These are phyloP conservation scores for Crocuta crocuta DNA, from an alignment of 2,113 vertebrate genomes.

Conservation along the genomic window DNA sequence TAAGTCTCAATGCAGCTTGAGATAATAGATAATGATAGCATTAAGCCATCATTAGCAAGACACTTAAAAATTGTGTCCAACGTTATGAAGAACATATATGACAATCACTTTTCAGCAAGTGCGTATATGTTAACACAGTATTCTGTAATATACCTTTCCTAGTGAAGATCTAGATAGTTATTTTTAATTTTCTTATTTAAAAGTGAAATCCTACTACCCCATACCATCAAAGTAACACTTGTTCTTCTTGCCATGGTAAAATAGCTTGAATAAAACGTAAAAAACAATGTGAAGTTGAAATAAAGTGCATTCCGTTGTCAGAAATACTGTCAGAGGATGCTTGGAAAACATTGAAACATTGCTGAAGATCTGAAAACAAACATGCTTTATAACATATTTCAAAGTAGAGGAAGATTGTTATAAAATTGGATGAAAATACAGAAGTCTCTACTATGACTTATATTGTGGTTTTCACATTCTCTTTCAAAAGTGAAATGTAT, in stretches of 20 bases:
- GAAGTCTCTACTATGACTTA: background rate
- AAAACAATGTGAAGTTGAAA: background rate
- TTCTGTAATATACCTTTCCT: background rate
- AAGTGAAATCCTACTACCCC: background rate
- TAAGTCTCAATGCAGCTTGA: background rate
- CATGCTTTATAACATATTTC: background rate
- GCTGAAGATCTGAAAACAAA: background rate
- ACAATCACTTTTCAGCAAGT: background rate
- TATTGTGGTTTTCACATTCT: background rate
- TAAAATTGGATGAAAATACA: background rate
- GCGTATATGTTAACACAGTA: background rate
- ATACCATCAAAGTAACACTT: background rate
- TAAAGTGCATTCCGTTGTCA: background rate
- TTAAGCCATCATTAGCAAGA: background rate
- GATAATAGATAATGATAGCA: background rate
- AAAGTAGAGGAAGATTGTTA: background rate
- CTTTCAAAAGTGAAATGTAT: background rate
- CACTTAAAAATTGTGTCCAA: background rate
- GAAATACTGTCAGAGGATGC: background rate
- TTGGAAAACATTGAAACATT: slow-evolving; percentile 38
- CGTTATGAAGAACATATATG: background rate
- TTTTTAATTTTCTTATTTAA: background rate
- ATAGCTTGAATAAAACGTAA: background rate
- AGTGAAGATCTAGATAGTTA: background rate
- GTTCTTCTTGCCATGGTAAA: background rate